Evolutionary conservation across 1,140 invertebrate genomes (phyloP), one percentile per base, ranked within the genome.

Genomic region (Drosophila elegans): DNA sequence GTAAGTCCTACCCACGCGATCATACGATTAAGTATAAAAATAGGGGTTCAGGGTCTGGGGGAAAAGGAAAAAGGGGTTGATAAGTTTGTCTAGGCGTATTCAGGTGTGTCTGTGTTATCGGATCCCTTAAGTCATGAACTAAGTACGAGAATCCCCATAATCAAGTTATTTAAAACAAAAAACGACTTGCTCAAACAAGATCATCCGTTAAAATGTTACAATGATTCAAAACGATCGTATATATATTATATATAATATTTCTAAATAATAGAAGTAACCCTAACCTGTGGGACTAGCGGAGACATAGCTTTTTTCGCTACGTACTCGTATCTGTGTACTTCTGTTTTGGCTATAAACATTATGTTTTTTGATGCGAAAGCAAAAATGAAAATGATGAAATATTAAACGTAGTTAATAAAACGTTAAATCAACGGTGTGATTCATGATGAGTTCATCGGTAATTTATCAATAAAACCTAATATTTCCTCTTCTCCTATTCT

Each of bases 111-210:
- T 59, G 52, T 71, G 44, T 57, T 29, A 57, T 27, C 16, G 78
- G 62, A 55, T 80, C 56, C 78, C 44, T 73, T 68, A 69, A 78
- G 76, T 63, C 62, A 41, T 68, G 78, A 82, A 76, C 80, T 86
- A 86, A 86, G 82, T 86, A 86, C 82, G 64, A 82, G 74, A 63
- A 82, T 74, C 59, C 79, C 51, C 36, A 42, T 57, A 46, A 61
- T 51, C 49, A 74, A 74, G 61, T 39, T 38, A 55, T 60, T 60
- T 49, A 48, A 48, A 68, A 55, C 16, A 21, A 21, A 68, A 39
- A 48, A 38, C 42, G 11, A 25, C 29, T 59, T 44, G 55, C 46
- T 52, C 32, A 55, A 53, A 32, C 32, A 72, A 64, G 51, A 66
- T 46, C 25, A 66, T 48, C 48, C 42, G 49, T 29, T 76, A 54